Percentiles rank a stretch among this genome's conserved stretches.
Evolutionary conservation across 2,888 invertebrate species (phyloP).

Genomic region (Iphiclides podalirius): DNA sequence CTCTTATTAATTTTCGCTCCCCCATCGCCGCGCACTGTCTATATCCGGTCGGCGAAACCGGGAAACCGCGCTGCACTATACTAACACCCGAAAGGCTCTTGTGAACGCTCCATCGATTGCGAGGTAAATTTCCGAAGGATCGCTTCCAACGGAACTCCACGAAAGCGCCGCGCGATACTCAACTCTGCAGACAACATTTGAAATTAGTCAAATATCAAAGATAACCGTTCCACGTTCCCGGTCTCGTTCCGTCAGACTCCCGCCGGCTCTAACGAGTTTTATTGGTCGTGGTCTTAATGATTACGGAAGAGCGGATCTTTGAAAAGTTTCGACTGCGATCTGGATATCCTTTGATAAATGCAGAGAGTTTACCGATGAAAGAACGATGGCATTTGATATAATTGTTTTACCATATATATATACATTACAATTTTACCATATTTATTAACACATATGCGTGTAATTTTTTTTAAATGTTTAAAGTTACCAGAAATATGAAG

Average conservation of each 20-base stretch:
- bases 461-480: too few relatives aligned
- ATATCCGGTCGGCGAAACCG: constrained; percentile 43
- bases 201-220: constrained; percentile 22
- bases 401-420: too few relatives aligned
- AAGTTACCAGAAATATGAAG: too few relatives aligned
- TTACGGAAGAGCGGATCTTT: background rate
- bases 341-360: too few relatives aligned
- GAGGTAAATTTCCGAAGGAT: constrained; percentile 6
- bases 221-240: constrained; percentile 2
- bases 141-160: background rate
- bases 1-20: constrained; percentile 56
- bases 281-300: constrained; percentile 5
- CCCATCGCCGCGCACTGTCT: constrained; percentile 42
- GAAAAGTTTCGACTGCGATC: constrained; percentile 21
- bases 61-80: constrained; percentile 45
- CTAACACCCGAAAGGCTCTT: constrained; percentile 44
- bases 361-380: too few relatives aligned
- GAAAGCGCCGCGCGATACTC: background rate
- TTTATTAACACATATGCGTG: too few relatives aligned
- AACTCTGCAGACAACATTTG: background rate
- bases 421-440: too few relatives aligned
- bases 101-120: constrained; percentile 54
- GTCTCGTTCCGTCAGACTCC: background rate
- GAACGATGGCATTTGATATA: too few relatives aligned
- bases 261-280: constrained; percentile 13